phyloP scores from a whole-genome alignment of 37 sponge, comb jelly and placozoan genomes.

The Hexactinellida sp. region DNA sequence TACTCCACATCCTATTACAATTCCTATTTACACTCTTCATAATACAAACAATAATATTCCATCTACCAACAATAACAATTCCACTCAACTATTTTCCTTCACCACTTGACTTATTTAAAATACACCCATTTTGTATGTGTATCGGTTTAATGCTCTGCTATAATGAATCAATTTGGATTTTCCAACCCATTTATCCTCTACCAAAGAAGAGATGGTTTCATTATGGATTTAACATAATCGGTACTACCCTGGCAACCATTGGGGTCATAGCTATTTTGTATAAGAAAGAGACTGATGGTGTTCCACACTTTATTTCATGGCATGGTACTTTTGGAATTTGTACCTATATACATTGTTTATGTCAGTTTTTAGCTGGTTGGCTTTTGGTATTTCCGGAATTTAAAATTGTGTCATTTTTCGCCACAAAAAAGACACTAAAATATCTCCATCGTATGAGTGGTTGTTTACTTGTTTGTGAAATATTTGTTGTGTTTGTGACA shows the following conservation, averaged over 20 bases:
- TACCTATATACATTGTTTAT: not conserved
- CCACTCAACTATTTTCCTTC: not conserved
- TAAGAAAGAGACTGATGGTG: not conserved
- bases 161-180: not conserved
- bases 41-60: not conserved
- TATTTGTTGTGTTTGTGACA: not conserved
- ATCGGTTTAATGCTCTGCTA: not conserved
- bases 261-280: not conserved
- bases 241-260: not conserved
- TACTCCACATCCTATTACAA: not conserved
- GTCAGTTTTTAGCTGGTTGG: not conserved
- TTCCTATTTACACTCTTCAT: not conserved
- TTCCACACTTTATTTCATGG: not conserved
- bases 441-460: not conserved
- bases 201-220: conserved; percentile 1
- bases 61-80: not conserved
- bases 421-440: not conserved
- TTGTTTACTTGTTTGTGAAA: not conserved
- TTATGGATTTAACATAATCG: not conserved
- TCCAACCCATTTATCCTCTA: not conserved
- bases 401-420: not conserved
- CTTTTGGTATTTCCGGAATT: not conserved
- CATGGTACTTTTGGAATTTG: not conserved
- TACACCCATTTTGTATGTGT: conserved; percentile 12
- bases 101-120: not conserved